These are phyloP conservation scores for Hippocampus barbouri DNA, from an alignment of 2,113 vertebrate genomes.

Conservation along the genomic window DNA sequence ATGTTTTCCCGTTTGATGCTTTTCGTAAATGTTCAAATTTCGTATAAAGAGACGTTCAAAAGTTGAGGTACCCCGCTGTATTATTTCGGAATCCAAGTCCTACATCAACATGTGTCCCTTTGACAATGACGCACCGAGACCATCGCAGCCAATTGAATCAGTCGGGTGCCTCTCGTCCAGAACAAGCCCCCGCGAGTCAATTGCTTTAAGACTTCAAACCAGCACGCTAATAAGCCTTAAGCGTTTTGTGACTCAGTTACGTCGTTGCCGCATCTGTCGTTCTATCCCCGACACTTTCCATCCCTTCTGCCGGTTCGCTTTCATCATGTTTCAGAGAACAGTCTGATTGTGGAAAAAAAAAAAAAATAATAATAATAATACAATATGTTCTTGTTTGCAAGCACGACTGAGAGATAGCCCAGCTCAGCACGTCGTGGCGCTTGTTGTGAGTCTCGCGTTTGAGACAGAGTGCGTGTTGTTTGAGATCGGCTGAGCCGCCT, in stretches of 20 bases:
- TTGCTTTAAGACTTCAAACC: conserved; percentile 40
- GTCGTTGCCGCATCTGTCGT: conserved; percentile 42
- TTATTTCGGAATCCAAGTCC: not conserved
- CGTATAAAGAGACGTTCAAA: too few species aligned
- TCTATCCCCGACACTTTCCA: conserved; percentile 32
- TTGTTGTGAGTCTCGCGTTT: conserved; percentile 50
- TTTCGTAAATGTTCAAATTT: too few species aligned
- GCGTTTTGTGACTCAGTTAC: conserved; percentile 50
- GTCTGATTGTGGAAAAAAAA: conserved; percentile 32
- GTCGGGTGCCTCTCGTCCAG: conserved; percentile 25
- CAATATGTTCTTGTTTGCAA: conserved; percentile 20
- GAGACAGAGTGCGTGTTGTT: conserved; percentile 69
- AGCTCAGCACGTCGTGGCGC: conserved; percentile 16
- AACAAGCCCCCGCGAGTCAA: conserved; percentile 8
- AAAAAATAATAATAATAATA: not conserved
- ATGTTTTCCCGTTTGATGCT: too few species aligned
- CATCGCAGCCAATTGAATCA: conserved; percentile 4
- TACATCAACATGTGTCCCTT: not conserved
- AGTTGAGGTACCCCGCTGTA: too few species aligned
- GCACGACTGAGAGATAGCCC: conserved; percentile 46
- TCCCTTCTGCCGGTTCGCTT: conserved; percentile 28
- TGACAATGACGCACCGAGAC: not conserved
- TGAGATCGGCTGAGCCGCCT: conserved; percentile 67
- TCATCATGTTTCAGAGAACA: conserved; percentile 16
- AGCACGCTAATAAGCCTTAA: conserved; percentile 17